phyloP scores from a whole-genome alignment of 2,113 vertebrate species.

The Marcusenius ussheri region DNA sequence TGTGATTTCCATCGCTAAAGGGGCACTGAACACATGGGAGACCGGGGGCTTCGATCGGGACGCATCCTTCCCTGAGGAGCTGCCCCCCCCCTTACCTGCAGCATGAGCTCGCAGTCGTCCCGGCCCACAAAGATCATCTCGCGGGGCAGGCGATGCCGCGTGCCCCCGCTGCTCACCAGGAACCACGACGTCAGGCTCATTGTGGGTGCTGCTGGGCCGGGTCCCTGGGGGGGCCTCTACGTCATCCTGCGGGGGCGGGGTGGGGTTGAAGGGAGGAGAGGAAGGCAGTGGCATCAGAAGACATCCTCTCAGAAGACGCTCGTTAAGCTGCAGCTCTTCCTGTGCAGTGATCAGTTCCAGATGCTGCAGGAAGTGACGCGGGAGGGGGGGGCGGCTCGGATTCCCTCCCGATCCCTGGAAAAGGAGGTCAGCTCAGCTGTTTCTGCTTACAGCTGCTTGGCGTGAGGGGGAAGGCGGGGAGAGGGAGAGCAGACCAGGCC shows the following conservation, averaged over 20 bases:
- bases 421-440: constrained; percentile 55
- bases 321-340: neutral
- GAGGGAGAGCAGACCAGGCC: constrained; percentile 25
- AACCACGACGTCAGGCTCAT: constrained; percentile 99
- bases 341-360: constrained; percentile 56
- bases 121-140: constrained; percentile 99
- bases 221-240: constrained; percentile 63
- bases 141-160: constrained; percentile 88
- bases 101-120: constrained; percentile 98
- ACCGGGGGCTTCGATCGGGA: neutral
- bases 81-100: constrained; percentile 35
- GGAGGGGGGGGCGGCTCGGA: constrained; percentile 48
- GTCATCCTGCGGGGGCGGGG: constrained; percentile 67
- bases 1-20: neutral
- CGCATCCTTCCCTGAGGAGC: neutral
- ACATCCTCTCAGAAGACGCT: neutral
- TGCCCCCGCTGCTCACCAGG: constrained; percentile 97
- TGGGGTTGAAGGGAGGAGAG: neutral
- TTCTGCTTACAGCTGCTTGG: constrained; percentile 44
- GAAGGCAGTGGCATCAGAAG: neutral
- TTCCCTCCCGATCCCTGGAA: constrained; percentile 41
- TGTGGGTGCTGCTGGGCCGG: constrained; percentile 63
- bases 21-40: neutral
- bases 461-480: constrained; percentile 21
- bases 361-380: constrained; percentile 61